phyloP scores from a whole-genome alignment of 1,140 invertebrate genomes.

The Andricus grossulariae region DNA sequence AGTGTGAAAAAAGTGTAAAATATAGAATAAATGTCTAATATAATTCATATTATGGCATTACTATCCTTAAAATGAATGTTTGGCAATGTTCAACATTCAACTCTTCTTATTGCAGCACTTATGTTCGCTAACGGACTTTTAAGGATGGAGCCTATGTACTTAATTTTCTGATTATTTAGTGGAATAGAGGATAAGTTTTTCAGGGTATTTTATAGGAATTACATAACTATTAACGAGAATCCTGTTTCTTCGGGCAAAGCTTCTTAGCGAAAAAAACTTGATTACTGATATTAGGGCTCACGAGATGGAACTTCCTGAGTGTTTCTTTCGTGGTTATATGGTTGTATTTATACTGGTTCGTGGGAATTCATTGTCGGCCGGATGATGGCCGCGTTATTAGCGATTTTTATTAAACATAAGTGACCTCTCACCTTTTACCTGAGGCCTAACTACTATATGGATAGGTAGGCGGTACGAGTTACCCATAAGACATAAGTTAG shows the following conservation, averaged over 20 bases:
- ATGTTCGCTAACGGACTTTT: too few relatives aligned
- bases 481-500: neutral
- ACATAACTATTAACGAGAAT: conserved; percentile 26
- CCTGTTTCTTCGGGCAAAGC: conserved; percentile 14
- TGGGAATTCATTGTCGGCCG: conserved; percentile 27
- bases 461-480: neutral
- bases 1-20: too few relatives aligned
- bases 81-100: too few relatives aligned
- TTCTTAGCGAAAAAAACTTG: neutral
- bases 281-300: conserved; percentile 22
- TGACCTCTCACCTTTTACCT: conserved; percentile 23
- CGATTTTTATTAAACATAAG: conserved; percentile 16
- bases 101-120: too few relatives aligned
- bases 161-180: too few relatives aligned
- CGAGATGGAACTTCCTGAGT: conserved; percentile 26
- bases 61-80: too few relatives aligned
- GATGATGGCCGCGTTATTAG: conserved; percentile 24
- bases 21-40: too few relatives aligned
- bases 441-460: neutral
- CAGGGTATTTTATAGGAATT: neutral
- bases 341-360: conserved; percentile 23
- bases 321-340: neutral
- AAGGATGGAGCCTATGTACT: too few relatives aligned
- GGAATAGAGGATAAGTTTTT: neutral
- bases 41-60: too few relatives aligned